Evolutionary conservation across 2,113 vertebrate genomes (phyloP), one percentile per base, ranked within the genome.

Genomic region (Silurus asotus): DNA sequence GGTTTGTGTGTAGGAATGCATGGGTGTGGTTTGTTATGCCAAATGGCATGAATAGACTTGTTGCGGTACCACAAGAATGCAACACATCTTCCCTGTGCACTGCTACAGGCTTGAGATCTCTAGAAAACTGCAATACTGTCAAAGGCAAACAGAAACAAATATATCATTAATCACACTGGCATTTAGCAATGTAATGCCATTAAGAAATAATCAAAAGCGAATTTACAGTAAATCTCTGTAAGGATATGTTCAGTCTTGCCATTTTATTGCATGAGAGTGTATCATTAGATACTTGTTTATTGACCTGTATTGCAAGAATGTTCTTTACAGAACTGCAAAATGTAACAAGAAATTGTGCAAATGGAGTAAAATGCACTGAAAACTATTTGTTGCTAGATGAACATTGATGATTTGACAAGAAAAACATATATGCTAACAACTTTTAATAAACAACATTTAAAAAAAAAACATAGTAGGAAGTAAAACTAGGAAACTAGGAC

Each of bases 1-100:
- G 87, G 84, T 84, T 37, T 37, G 82, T 84, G 81, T 77, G 56
- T 45, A 67, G 82, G 89, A 89, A 89, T 87, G 89, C 45, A 75
- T 23, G 67, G 86, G 85, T 53, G 83, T 81, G 81, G 87, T 83
- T 59, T 76, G 72, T 37, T 83, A 53, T 69, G 83, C 83, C 83
- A 88, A 58, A 56, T 2, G 11, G 58, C 87, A 86, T 88, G 89
- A 90, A 80, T 77, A 61, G 81, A 88, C 89, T 53, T 49, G 89
- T 72, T 37, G 4, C 10, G 10, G 48, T 48, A 53, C 74, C 79
- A 37, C 85, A 87, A 62, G 65, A 85, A 88, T 88, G 89, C 81
- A 85, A 67, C n/a, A 48, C 45, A 48, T 55, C 8, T 81, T 55
- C 14, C 19, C 6, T 20, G 56, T 84, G 37, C 7, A 56, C 51